Evolutionary conservation across 2,888 invertebrate species (phyloP), one percentile per base, ranked within the genome.

Genomic region (Epirrita christyi): DNA sequence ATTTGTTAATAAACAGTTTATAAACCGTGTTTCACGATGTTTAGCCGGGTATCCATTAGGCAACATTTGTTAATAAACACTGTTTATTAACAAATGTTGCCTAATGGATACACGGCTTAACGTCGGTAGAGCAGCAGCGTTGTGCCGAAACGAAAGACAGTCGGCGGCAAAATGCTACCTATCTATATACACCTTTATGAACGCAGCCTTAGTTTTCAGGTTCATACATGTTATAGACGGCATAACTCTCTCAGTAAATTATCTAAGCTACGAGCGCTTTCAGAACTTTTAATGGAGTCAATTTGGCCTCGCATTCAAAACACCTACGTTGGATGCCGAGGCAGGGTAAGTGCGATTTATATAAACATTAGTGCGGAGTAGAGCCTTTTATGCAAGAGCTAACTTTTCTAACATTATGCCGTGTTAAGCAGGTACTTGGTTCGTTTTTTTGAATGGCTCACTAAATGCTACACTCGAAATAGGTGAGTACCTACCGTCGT

Each of bases 211-310:
- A 48, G 47, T 48, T 48, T 54, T 42, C 21, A 34, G 73, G 74
- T 77, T 78, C 80, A 74, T 81, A 80, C 81, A 81, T 83, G 84
- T 83, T 85, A 84, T 86, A 85, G 79, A 84, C 76, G 75, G 85
- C 81, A 85, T 85, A 87, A 88, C 88, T 88, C 86, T 78, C 81
- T 74, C 83, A 76, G 82, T 87, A 87, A 90, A 90, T 91, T 89
- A 88, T 88, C 86, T 88, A 86, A 89, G 86, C 88, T 85, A 81
- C 81, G 86, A 85, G 83, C 82, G 88, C 89, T 89, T 89, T 88
- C 86, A 85, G 81, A 90, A 91, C 85, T 90, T 91, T 90, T 91
- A 91, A 91, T 91, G 91, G 89, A 89, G 86, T 88, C 89, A 89
- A 89, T 91, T 89, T 88, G 83, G 86, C 82, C 74, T 80, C 85